Percentiles rank a stretch among this genome's conserved stretches.
These are phyloP conservation scores for Dolomedes plantarius DNA, from an alignment of 2,888 invertebrate species.

Conservation along the genomic window DNA sequence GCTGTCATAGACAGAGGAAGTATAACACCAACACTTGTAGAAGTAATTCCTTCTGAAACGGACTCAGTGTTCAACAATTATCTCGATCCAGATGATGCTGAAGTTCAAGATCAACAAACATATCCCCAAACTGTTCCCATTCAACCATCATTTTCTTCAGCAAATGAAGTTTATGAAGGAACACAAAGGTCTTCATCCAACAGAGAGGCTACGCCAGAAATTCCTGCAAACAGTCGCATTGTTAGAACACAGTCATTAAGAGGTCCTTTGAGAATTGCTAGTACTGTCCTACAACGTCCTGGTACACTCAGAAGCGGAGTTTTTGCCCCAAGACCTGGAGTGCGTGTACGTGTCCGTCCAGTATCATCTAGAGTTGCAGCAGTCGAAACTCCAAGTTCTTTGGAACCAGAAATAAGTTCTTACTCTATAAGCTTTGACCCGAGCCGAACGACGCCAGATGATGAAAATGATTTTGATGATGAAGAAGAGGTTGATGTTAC, in stretches of 20 bases:
- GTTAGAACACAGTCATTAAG: conserved; percentile 52
- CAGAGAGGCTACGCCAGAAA: conserved; percentile 60
- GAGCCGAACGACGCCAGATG: background rate
- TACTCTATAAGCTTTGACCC: conserved; percentile 24
- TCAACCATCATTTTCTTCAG: conserved; percentile 65
- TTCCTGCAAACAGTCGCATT: conserved; percentile 36
- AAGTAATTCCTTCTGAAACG: conserved; percentile 48
- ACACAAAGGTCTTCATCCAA: conserved; percentile 18
- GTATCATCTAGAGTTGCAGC: conserved; percentile 27
- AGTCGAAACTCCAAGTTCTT: background rate
- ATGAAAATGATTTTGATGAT: conserved; percentile 4
- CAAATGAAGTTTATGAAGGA: background rate
- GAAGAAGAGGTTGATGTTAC: conserved; percentile 16
- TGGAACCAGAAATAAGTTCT: conserved; percentile 11
- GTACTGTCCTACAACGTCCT: conserved; percentile 52
- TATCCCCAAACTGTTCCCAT: conserved; percentile 64
- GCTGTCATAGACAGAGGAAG: conserved; percentile 56
- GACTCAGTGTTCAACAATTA: conserved; percentile 51
- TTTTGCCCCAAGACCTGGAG: conserved; percentile 68
- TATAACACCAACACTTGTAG: conserved; percentile 53
- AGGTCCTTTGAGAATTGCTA: conserved; percentile 52
- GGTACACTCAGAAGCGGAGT: conserved; percentile 59
- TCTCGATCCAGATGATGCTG: conserved; percentile 58
- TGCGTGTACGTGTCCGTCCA: conserved; percentile 67
- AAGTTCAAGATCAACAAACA: conserved; percentile 66